A percentile compares a stretch with the other conserved stretches of the same genome.
Evolutionary conservation across 2,797 vertebrate species (phyloP).

Genomic region (Arrhamphus sclerolepis): DNA sequence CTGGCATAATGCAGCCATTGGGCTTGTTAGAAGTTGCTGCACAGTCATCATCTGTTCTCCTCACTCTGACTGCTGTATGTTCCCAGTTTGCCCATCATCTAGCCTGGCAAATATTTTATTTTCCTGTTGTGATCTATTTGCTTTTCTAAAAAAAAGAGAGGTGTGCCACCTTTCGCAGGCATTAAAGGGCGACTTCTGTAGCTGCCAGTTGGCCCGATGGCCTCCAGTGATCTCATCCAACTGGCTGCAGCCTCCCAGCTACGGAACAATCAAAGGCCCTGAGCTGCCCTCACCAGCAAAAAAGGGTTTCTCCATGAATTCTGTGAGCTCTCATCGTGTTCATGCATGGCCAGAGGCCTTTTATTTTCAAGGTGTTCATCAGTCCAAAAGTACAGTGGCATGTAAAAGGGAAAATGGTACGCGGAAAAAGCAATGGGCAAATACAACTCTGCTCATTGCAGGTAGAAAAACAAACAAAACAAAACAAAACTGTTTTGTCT

Average conservation of each 20-base stretch:
- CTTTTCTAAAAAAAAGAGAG: conserved; percentile 72
- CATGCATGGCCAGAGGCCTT: neutral
- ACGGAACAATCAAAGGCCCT: conserved; percentile 59
- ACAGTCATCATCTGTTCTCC: conserved; percentile 73
- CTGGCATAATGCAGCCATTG: conserved; percentile 66
- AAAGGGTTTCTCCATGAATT: neutral
- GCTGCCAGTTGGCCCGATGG: conserved; percentile 17
- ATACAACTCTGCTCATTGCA: too few species aligned
- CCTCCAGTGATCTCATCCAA: conserved; percentile 9
- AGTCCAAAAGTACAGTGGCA: neutral
- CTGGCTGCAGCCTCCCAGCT: conserved; percentile 32
- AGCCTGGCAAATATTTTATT: conserved; percentile 81
- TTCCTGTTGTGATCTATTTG: conserved; percentile 79
- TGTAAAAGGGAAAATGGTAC: too few species aligned
- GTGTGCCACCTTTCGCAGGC: conserved; percentile 57
- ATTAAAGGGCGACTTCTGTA: conserved; percentile 70
- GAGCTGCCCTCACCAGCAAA: conserved; percentile 15
- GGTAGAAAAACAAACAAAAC: too few species aligned
- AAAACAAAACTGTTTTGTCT: too few species aligned
- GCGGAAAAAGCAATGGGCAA: too few species aligned
- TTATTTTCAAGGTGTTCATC: too few species aligned
- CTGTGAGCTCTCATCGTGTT: conserved; percentile 1
- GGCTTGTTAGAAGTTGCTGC: conserved; percentile 49
- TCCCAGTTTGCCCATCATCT: conserved; percentile 61
- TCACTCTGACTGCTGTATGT: conserved; percentile 45